A percentile compares a stretch with the other conserved stretches of the same genome.
Evolutionary conservation across 2,888 invertebrate genomes (phyloP).

Genomic region (Serrognathus titanus): DNA sequence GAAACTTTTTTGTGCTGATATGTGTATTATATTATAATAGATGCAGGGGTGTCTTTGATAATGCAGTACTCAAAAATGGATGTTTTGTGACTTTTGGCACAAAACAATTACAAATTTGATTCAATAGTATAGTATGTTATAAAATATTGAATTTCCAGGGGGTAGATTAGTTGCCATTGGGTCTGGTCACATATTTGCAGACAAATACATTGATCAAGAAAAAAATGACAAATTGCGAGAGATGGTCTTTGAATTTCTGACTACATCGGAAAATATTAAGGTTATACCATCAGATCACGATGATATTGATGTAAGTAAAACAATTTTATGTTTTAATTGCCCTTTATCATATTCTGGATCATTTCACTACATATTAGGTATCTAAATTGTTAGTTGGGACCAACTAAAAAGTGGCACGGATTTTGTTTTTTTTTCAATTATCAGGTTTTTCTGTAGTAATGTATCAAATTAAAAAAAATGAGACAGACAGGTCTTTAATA

Average conservation of each 20-base stretch:
- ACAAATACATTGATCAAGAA: constrained; percentile 90
- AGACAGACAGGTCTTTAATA: too few relatives aligned
- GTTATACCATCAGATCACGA: constrained; percentile 85
- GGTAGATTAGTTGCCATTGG: constrained; percentile 86
- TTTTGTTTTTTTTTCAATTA: too few relatives aligned
- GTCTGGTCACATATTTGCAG: constrained; percentile 88
- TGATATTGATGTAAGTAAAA: constrained; percentile 78
- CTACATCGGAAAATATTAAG: constrained; percentile 38
- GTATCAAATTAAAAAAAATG: too few relatives aligned
- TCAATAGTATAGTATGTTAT: background rate
- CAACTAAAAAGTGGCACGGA: too few relatives aligned
- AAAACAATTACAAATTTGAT: too few relatives aligned
- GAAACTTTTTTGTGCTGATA: background rate
- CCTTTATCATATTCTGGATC: background rate
- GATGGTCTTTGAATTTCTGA: constrained; percentile 77
- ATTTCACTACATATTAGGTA: background rate
- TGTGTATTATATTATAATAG: background rate
- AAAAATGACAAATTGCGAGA: constrained; percentile 89
- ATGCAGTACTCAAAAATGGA: background rate
- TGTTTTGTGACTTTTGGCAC: too few relatives aligned
- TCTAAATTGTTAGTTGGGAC: too few relatives aligned
- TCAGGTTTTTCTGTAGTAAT: too few relatives aligned
- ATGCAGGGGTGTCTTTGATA: background rate
- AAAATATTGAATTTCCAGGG: constrained; percentile 38
- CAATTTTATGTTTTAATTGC: too few relatives aligned